Base-by-base conservation (phyloP, 2,113 vertebrate species). In the Phocoena phocoena region DNA sequence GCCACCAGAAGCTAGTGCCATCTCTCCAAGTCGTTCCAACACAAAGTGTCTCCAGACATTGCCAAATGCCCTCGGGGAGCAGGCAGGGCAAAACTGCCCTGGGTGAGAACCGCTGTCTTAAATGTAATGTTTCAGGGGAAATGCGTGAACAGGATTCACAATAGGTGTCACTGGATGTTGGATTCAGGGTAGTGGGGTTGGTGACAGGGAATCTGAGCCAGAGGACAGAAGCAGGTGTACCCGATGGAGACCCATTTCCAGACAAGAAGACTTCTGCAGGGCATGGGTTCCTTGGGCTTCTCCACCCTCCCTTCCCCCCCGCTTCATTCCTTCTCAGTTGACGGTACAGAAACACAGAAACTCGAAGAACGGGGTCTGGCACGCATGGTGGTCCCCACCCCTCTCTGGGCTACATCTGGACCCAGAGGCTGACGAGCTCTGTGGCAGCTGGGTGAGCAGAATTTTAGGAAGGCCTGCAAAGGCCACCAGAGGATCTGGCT, bases 271-370 rank as follows among this genome's bases (percentile, higher is more conserved):
- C 58, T 81, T 90, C 21, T 41, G 10, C 3, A 0, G 13, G 14
- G 12, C 58, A 31, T 3, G 20, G 2, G 2, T 60, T 77, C 58
- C 26, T 67, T 63, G 21, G 47, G 15, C 15, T 89, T 92, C n/a
- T 25, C 47, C 5, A 11, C 17, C 41, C 62, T 74, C 20, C 7
- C 8, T 65, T 47, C 20, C 1, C 28, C 36, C 31, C 31, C 0
- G 41, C 31, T 14, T 3, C 1, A 1, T 6, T 33, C 12, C 13
- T 8, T 15, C 68, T n/a, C 8, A 12, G 14, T 3, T 15, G 33
- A 53, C 21, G 5, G 55, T 74, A 85, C 44, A 63, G 84, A 90
- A 89, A 58, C 23, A 65, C 15, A 47, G 84, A 84, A 53, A 15
- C 18, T 41, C 41, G 65, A 60, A 8, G 33, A 15, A 20, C 0